A percentile compares a stretch with the other conserved stretches of the same genome.
These are phyloP conservation scores for Drosophila helvetica DNA, from an alignment of 2,888 invertebrate species.

Conservation along the genomic window DNA sequence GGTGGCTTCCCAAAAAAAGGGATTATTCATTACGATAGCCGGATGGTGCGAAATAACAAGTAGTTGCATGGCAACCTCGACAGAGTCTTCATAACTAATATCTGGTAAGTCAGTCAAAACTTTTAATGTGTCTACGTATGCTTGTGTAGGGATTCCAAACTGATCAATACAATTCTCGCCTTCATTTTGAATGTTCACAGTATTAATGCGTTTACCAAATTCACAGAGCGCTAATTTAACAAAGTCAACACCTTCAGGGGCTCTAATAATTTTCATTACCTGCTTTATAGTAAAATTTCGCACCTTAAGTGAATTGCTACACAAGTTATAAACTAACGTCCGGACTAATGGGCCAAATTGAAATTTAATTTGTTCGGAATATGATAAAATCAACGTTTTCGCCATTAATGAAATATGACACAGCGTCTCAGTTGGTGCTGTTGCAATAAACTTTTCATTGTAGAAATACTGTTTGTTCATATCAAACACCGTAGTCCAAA, in stretches of 20 bases:
- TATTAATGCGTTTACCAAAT: conserved; percentile 87
- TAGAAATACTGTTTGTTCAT: conserved; percentile 91
- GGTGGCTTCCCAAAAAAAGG: conserved; percentile 89
- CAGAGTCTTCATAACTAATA: conserved; percentile 84
- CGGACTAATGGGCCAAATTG: conserved; percentile 88
- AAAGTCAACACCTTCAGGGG: conserved; percentile 86
- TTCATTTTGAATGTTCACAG: conserved; percentile 85
- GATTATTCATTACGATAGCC: conserved; percentile 85
- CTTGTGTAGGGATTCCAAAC: conserved; percentile 66
- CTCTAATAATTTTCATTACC: conserved; percentile 86
- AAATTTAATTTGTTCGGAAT: conserved; percentile 88
- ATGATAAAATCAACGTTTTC: conserved; percentile 89
- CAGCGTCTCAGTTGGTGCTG: conserved; percentile 89
- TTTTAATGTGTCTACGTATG: conserved; percentile 78
- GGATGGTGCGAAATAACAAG: conserved; percentile 91
- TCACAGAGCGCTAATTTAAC: conserved; percentile 88
- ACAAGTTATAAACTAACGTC: conserved; percentile 89
- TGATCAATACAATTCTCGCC: conserved; percentile 67
- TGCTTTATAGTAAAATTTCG: conserved; percentile 87
- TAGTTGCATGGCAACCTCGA: conserved; percentile 87
- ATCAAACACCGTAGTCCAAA: conserved; percentile 90
- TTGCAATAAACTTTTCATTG: conserved; percentile 91
- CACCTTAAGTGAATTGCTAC: conserved; percentile 87
- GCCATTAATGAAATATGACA: conserved; percentile 90
- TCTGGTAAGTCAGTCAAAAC: conserved; percentile 75